Evolutionary conservation across 2,113 vertebrate species (phyloP).

Genomic region (Kryptolebias marmoratus): DNA sequence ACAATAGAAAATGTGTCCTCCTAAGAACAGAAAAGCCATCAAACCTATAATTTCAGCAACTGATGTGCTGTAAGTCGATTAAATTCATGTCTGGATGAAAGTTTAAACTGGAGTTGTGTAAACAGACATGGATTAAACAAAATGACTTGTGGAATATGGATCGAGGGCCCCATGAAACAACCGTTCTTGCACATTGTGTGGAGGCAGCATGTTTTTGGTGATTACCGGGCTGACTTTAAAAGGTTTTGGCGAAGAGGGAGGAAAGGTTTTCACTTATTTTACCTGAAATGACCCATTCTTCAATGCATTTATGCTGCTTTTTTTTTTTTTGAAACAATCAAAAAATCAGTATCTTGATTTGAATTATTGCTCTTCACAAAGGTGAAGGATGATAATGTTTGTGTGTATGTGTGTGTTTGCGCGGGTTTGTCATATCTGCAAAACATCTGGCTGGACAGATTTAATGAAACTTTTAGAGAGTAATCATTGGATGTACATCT

Average conservation of each 20-base stretch:
- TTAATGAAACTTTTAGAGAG: too few species aligned
- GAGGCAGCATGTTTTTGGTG: neutral
- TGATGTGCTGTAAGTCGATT: slow-evolving; percentile 6
- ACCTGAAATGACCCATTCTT: neutral
- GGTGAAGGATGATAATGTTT: too few species aligned
- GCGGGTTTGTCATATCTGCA: too few species aligned
- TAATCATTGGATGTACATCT: too few species aligned
- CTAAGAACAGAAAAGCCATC: slow-evolving; percentile 3
- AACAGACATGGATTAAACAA: slow-evolving; percentile 13
- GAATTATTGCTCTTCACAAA: too few species aligned
- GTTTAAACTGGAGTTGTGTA: slow-evolving; percentile 8
- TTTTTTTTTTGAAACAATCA: too few species aligned
- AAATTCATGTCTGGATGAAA: slow-evolving; percentile 13
- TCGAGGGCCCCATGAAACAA: neutral
- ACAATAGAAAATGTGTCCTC: slow-evolving; percentile 7
- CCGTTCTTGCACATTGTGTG: neutral
- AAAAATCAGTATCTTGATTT: too few species aligned
- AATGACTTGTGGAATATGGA: slow-evolving; percentile 1
- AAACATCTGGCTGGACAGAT: too few species aligned
- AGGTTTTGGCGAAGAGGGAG: neutral
- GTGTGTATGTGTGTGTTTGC: too few species aligned
- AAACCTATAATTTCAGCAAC: slow-evolving; percentile 14
- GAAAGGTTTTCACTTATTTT: neutral
- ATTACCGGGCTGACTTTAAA: too few species aligned
- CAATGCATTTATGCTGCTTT: too few species aligned